Base-by-base conservation (phyloP, 1,140 invertebrate genomes). In the Acromyrmex charruanus region DNA sequence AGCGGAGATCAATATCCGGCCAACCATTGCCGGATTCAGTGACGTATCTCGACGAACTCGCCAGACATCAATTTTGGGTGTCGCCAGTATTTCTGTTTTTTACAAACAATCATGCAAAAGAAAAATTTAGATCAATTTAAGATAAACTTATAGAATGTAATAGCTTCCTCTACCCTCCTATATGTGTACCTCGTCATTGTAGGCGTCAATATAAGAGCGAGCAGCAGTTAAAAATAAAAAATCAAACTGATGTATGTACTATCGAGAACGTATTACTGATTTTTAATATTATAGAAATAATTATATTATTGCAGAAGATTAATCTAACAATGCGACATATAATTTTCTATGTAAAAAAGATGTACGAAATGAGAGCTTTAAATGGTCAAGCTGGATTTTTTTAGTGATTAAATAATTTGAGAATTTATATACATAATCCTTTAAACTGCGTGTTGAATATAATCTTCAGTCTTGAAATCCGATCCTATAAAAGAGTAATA, bases 1-100 rank as follows among this genome's bases (percentile, higher is more conserved):
- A 14, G 28, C 65, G n/a, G 61, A 49, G 89, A 90, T 90, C 89
- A 90, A 90, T 90, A 90, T 89, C 79, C 79, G 31, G 58, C 72
- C 66, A 49, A 86, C 72, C 86, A 86, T 86, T 51, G 71, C 35
- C 75, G 53, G 28, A 58, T 80, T 77, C 89, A 90, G 88, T 89
- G 88, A 90, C 89, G 89, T 90, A 90, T 79, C 81, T 77, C 55
- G 55, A 21, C 49, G 16, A 49, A 35, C 53, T 31, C 39, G 69
- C 31, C 58, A 7, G 55, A 75, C 80, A 84, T 84, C 69, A 69
- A 82, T 82, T 69, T 82, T 51, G 55, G 80, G 55, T 18, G 68
- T 18, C 68, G 39, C 14, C 25, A 25, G 25, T 25, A 82, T 82
- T 25, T 28, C 39, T 7, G 35, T 31, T 31, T 49, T 49, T 58